phyloP scores from a whole-genome alignment of 2,113 vertebrate genomes.

The Periophthalmus modestus region DNA sequence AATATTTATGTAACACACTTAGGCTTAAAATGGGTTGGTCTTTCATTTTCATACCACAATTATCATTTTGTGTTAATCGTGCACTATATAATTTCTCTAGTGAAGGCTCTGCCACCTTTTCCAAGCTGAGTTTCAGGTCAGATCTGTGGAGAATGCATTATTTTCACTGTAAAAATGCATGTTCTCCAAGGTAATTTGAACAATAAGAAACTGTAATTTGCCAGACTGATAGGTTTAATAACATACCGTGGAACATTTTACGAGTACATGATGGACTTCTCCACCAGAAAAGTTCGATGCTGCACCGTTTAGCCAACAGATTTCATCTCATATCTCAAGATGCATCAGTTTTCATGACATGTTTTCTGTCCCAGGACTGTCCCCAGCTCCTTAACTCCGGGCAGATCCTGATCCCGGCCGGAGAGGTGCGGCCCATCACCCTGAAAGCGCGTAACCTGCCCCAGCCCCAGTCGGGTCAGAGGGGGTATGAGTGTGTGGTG shows the following conservation, averaged over 20 bases:
- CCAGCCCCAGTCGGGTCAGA: slow-evolving; percentile 94
- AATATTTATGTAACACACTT: not conserved
- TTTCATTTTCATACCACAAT: not conserved
- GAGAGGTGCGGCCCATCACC: slow-evolving; percentile 94
- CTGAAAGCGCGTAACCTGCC: slow-evolving; percentile 93
- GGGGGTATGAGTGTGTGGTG: slow-evolving; percentile 94
- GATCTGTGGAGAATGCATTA: no score
- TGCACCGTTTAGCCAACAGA: no score
- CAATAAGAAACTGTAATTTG: no score
- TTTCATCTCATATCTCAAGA: not conserved
- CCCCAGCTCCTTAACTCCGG: slow-evolving; percentile 92
- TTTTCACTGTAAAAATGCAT: no score
- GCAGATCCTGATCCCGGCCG: slow-evolving; percentile 93
- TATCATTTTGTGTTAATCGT: not conserved
- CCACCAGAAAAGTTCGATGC: no score
- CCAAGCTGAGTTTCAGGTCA: no score
- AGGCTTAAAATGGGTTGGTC: not conserved
- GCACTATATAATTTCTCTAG: no score
- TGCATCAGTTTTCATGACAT: not conserved
- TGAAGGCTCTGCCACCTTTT: no score
- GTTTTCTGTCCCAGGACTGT: slow-evolving; percentile 81
- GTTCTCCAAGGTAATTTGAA: no score
- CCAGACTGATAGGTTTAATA: no score
- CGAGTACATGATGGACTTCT: no score
- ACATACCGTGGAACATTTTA: no score